These are phyloP conservation scores for Passer domesticus DNA, from an alignment of 2,113 vertebrate species.

Conservation along the genomic window DNA sequence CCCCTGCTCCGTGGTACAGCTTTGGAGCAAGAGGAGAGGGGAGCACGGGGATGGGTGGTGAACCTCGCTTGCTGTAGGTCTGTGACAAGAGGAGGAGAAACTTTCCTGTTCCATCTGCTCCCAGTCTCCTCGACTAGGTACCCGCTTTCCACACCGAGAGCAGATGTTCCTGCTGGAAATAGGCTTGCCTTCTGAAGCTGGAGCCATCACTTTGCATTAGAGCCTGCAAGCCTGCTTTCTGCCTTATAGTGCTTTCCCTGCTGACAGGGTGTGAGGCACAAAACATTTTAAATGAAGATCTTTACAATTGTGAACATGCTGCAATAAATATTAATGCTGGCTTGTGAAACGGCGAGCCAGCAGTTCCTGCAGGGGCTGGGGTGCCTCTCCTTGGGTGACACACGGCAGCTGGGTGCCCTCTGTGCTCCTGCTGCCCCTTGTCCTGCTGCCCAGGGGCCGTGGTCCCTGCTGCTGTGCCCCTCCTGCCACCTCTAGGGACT, in stretches of 20 bases:
- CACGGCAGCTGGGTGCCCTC: neutral
- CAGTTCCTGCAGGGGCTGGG: constrained; percentile 41
- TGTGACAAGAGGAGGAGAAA: neutral
- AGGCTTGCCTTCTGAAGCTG: constrained; percentile 64
- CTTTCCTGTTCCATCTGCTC: constrained; percentile 61
- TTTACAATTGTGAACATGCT: constrained; percentile 66
- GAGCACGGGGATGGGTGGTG: neutral
- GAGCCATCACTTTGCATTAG: constrained; percentile 71
- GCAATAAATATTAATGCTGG: constrained; percentile 72
- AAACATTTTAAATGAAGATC: constrained; percentile 72
- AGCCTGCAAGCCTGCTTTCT: constrained; percentile 65
- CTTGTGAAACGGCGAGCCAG: constrained; percentile 50
- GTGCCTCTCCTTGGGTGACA: constrained; percentile 49
- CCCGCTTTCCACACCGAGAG: neutral
- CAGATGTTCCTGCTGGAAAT: constrained; percentile 75
- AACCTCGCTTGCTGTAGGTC: neutral
- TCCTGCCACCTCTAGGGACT: accelerated
- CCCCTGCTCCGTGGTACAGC: neutral
- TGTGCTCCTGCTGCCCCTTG: neutral
- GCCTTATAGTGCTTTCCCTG: constrained; percentile 64
- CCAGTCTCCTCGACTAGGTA: constrained; percentile 23
- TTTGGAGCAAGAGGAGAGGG: neutral
- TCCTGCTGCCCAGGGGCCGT: neutral
- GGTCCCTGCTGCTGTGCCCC: neutral
- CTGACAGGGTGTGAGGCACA: constrained; percentile 69